A percentile compares a stretch with the other conserved stretches of the same genome.
Conservation (phyloP, 2,888 invertebrate genomes). For the Norana najaformis region DNA sequence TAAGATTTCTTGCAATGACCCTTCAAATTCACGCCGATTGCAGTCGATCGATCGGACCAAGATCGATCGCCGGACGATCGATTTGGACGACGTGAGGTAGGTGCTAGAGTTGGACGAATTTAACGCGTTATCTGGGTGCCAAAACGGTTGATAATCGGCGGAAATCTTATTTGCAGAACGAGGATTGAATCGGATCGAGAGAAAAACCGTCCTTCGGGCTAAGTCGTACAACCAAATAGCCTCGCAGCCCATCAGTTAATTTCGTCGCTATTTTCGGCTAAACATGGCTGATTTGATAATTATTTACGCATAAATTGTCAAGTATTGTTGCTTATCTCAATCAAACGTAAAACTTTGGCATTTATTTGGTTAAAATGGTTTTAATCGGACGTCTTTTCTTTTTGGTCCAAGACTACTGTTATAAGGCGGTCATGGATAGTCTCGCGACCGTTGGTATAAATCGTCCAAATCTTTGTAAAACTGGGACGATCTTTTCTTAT, state of each 20-base stretch:
- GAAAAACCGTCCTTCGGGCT: background rate
- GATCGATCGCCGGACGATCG: constrained; percentile 24
- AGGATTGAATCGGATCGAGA: constrained; percentile 8
- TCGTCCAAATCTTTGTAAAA: background rate
- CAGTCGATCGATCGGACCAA: background rate
- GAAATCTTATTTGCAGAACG: constrained; percentile 19
- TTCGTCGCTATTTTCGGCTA: background rate
- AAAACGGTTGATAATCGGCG: background rate
- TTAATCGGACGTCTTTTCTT: background rate
- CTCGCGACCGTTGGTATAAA: background rate
- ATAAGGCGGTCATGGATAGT: constrained; percentile 1
- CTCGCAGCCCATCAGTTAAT: constrained; percentile 18
- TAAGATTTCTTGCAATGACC: constrained; percentile 8
- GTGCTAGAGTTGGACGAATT: background rate
- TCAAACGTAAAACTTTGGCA: background rate
- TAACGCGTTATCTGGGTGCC: background rate
- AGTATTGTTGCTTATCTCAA: background rate
- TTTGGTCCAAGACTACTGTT: background rate
- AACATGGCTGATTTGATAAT: background rate
- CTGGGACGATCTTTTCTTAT: background rate
- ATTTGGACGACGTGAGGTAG: constrained; percentile 8
- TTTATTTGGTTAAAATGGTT: background rate
- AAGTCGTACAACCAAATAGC: constrained; percentile 15
- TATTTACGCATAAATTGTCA: background rate
- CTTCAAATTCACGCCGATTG: background rate